These are phyloP conservation scores for Hippoglossus hippoglossus DNA, from an alignment of 2,797 vertebrate genomes.

Conservation along the genomic window DNA sequence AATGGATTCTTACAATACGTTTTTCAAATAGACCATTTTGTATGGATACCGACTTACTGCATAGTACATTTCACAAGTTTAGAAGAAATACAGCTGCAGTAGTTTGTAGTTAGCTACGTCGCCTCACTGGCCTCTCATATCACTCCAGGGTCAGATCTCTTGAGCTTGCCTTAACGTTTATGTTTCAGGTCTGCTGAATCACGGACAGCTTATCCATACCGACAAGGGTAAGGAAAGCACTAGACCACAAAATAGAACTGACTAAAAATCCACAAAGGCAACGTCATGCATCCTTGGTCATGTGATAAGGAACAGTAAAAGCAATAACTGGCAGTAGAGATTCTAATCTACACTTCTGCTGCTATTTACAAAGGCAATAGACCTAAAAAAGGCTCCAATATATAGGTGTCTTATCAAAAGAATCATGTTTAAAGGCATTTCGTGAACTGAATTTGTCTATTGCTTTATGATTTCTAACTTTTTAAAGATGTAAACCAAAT, in stretches of 20 bases:
- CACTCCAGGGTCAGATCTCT: conserved; percentile 66
- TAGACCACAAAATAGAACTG: conserved; percentile 77
- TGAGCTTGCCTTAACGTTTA: conserved; percentile 72
- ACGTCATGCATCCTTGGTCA: conserved; percentile 63
- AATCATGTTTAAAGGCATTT: not conserved
- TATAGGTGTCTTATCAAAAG: not conserved
- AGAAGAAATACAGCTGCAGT: conserved; percentile 31
- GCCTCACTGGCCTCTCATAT: conserved; percentile 51
- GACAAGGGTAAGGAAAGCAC: conserved; percentile 65
- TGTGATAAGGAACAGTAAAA: conserved; percentile 69
- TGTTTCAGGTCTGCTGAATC: conserved; percentile 76
- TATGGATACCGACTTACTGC: not conserved
- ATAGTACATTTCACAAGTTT: not conserved
- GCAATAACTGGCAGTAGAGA: conserved; percentile 60
- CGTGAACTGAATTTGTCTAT: not conserved
- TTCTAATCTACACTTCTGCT: conserved; percentile 53
- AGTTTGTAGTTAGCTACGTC: conserved; percentile 55
- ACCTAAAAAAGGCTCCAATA: conserved; percentile 19
- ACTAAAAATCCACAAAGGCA: conserved; percentile 76
- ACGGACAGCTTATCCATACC: conserved; percentile 77
- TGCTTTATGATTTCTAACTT: not conserved
- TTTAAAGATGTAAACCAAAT: conserved; percentile 2
- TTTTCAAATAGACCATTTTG: not conserved
- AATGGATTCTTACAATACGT: not conserved
- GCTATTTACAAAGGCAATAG: conserved; percentile 40